Conservation (phyloP, 2,888 invertebrate genomes). For the Cheilosia impressa region DNA sequence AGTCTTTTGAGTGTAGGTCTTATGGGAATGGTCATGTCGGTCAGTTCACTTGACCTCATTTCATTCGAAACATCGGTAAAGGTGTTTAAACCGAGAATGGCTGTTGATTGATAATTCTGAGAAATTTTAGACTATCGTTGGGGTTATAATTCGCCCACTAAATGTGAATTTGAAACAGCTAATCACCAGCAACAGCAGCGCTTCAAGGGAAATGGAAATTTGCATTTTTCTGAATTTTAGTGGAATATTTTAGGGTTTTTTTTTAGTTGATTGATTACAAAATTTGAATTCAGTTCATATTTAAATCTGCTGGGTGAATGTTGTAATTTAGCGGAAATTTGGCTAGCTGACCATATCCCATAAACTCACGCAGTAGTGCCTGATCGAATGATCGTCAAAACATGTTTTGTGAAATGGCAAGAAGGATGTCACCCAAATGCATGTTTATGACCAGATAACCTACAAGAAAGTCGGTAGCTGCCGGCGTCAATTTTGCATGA, state of each 20-base stretch:
- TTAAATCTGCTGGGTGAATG: too few relatives aligned
- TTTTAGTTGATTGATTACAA: not conserved
- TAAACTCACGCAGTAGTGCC: not conserved
- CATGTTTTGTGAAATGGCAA: too few relatives aligned
- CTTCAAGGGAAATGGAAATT: slow-evolving; percentile 14
- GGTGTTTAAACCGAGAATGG: not conserved
- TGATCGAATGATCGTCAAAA: too few relatives aligned
- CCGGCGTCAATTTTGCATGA: too few relatives aligned
- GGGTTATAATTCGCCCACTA: slow-evolving; percentile 11
- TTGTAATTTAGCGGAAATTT: too few relatives aligned
- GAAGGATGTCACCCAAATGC: too few relatives aligned
- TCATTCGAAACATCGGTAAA: not conserved
- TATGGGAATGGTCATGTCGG: slow-evolving; percentile 54
- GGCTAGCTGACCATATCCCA: not conserved
- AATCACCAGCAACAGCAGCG: slow-evolving; percentile 2
- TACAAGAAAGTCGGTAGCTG: too few relatives aligned
- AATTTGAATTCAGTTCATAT: not conserved
- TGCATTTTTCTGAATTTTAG: slow-evolving; percentile 13
- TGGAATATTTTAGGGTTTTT: not conserved
- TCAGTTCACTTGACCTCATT: slow-evolving; percentile 68
- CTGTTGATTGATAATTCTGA: slow-evolving; percentile 34
- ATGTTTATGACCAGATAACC: too few relatives aligned
- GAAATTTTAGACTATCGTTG: slow-evolving; percentile 11
- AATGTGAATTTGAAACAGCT: slow-evolving; percentile 22
- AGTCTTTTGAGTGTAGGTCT: slow-evolving; percentile 42